phyloP scores from a whole-genome alignment of 2,113 vertebrate species.

The Rhizomys pruinosus region DNA sequence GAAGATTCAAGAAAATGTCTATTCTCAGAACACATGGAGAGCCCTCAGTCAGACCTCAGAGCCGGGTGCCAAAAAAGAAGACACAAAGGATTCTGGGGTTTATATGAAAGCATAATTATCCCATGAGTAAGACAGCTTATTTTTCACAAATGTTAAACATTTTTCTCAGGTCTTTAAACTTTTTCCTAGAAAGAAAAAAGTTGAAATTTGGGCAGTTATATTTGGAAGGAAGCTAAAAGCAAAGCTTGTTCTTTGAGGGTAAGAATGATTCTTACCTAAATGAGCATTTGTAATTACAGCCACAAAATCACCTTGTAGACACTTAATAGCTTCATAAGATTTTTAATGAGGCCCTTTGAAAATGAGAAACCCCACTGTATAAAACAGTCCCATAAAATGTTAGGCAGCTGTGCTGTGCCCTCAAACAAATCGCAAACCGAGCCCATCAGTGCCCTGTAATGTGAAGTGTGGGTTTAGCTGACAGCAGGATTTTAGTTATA shows the following conservation, averaged over 20 bases:
- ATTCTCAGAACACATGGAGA: not conserved
- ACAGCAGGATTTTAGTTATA: not conserved
- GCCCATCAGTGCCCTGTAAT: not conserved
- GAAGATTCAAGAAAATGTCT: not conserved
- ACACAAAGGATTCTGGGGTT: not conserved
- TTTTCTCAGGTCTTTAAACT: not conserved
- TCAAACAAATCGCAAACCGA: slow-evolving; percentile 25
- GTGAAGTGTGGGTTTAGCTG: not conserved
- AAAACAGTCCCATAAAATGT: slow-evolving; percentile 68
- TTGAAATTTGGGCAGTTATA: not conserved
- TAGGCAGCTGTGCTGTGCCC: slow-evolving; percentile 54
- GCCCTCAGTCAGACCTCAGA: not conserved
- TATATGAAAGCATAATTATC: not conserved
- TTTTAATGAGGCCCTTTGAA: slow-evolving; percentile 74
- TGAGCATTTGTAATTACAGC: slow-evolving; percentile 66
- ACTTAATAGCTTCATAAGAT: slow-evolving; percentile 78
- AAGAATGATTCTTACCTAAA: not conserved
- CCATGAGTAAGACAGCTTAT: slow-evolving; percentile 1
- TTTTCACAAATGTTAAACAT: slow-evolving; percentile 16
- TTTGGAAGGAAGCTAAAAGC: not conserved
- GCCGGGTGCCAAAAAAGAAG: not conserved
- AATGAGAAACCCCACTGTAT: slow-evolving; percentile 71
- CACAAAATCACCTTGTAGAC: slow-evolving; percentile 49
- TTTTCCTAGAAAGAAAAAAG: not conserved
- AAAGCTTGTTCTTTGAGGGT: not conserved